Evolutionary conservation across 2,113 vertebrate genomes (phyloP).

Genomic region (Gymnorhina tibicen): DNA sequence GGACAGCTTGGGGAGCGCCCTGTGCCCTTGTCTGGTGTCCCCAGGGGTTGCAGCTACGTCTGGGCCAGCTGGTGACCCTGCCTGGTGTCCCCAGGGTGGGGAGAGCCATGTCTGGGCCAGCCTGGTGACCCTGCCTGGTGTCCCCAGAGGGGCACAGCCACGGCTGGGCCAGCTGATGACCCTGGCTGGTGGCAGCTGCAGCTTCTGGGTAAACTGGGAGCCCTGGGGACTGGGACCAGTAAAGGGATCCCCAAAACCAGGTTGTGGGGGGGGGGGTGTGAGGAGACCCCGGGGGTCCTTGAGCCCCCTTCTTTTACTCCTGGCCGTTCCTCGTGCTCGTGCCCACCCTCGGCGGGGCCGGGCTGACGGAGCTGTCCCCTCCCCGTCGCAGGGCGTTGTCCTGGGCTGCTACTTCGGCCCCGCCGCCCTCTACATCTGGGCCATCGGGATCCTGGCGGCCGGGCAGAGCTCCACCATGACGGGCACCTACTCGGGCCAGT

Average conservation of each 20-base stretch:
- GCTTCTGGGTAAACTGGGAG: neutral
- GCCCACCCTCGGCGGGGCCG: accelerated
- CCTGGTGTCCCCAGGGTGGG: neutral
- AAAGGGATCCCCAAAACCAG: accelerated
- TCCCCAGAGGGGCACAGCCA: neutral
- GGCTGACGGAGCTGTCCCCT: neutral
- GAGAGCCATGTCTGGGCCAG: neutral
- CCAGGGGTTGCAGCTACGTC: no score
- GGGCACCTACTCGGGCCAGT: constrained; percentile 95
- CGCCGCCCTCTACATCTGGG: constrained; percentile 94
- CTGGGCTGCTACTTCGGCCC: constrained; percentile 94
- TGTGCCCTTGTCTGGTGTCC: neutral
- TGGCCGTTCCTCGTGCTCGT: accelerated
- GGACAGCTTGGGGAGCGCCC: neutral
- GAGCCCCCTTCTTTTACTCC: neutral
- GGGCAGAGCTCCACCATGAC: constrained; percentile 99
- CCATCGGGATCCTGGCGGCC: constrained; percentile 92
- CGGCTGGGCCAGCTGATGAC: no score
- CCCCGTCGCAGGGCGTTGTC: constrained; percentile 78
- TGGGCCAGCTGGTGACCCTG: neutral
- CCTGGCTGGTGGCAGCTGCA: no score
- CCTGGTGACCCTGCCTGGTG: neutral
- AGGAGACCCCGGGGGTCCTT: neutral
- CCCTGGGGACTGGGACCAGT: accelerated
- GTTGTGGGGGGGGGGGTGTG: neutral